A percentile compares a stretch with the other conserved stretches of the same genome.
Evolutionary conservation across 2,888 invertebrate species (phyloP).

Genomic region (Lottia gigantea): DNA sequence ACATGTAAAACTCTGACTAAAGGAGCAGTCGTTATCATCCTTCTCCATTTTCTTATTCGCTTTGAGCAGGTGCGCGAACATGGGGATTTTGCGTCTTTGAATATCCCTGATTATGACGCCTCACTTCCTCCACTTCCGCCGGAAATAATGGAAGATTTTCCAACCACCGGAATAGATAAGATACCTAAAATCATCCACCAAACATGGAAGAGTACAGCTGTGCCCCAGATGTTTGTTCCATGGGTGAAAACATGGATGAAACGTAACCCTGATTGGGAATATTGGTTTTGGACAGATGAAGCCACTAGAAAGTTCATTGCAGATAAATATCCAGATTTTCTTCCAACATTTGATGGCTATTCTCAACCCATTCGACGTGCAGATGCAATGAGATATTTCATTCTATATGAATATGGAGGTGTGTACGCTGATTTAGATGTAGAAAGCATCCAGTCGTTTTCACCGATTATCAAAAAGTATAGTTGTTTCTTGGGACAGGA

Average conservation of each 20-base stretch:
- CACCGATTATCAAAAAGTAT: conserved; percentile 50
- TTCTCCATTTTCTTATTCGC: conserved; percentile 47
- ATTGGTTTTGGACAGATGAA: conserved; percentile 65
- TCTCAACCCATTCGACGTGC: conserved; percentile 55
- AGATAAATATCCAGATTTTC: conserved; percentile 51
- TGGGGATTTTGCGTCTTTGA: conserved; percentile 45
- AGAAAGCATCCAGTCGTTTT: conserved; percentile 56
- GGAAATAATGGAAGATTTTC: conserved; percentile 42
- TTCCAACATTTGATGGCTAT: conserved; percentile 54
- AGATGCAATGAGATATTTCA: conserved; percentile 62
- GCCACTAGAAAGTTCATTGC: conserved; percentile 56
- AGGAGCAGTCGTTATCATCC: not conserved
- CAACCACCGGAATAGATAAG: conserved; percentile 33
- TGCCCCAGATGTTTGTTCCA: conserved; percentile 48
- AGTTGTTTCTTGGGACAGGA: conserved; percentile 58
- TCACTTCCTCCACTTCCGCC: conserved; percentile 34
- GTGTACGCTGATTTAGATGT: conserved; percentile 64
- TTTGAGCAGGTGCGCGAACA: conserved; percentile 51
- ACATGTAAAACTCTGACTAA: not conserved
- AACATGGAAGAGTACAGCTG: conserved; percentile 52
- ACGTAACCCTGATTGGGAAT: conserved; percentile 62
- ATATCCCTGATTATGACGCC: conserved; percentile 35
- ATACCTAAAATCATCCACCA: conserved; percentile 61
- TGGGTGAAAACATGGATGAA: conserved; percentile 61
- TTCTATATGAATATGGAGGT: conserved; percentile 63